phyloP scores from a whole-genome alignment of 1,140 invertebrate species.

The Drosophila albomicans region DNA sequence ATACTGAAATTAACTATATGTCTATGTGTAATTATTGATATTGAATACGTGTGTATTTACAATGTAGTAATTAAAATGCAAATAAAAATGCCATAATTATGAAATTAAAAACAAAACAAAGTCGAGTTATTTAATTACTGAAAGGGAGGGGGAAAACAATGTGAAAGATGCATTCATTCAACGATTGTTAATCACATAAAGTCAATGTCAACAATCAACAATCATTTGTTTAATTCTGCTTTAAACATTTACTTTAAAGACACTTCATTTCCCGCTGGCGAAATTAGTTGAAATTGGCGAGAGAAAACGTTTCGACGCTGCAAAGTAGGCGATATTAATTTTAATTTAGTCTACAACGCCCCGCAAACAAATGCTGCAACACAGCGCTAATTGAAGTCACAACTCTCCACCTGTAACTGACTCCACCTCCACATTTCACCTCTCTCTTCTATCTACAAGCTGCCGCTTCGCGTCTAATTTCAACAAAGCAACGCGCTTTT shows the following conservation, averaged over 20 bases:
- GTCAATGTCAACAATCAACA: neutral
- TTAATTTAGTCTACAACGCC: neutral
- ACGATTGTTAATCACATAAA: neutral
- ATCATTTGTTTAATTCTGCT: no score
- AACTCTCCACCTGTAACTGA: conserved; percentile 52
- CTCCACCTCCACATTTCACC: neutral
- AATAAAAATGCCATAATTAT: conserved; percentile 82
- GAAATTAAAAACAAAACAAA: conserved; percentile 59
- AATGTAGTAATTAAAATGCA: conserved; percentile 80
- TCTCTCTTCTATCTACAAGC: neutral
- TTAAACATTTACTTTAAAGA: neutral
- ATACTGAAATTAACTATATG: conserved; percentile 61
- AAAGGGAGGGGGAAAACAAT: neutral
- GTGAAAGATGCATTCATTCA: neutral
- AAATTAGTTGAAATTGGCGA: neutral
- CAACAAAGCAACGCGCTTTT: conserved; percentile 70
- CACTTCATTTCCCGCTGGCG: neutral
- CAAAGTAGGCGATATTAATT: conserved; percentile 25
- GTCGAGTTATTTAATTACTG: neutral
- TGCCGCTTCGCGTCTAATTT: conserved; percentile 55
- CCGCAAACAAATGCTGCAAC: conserved; percentile 14
- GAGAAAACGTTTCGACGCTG: conserved; percentile 7
- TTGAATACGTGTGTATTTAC: conserved; percentile 75
- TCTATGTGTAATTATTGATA: conserved; percentile 83
- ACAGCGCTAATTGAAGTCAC: conserved; percentile 61